Evolutionary conservation across 2,888 invertebrate species (phyloP).

Genomic region (Colostygia pectinataria): DNA sequence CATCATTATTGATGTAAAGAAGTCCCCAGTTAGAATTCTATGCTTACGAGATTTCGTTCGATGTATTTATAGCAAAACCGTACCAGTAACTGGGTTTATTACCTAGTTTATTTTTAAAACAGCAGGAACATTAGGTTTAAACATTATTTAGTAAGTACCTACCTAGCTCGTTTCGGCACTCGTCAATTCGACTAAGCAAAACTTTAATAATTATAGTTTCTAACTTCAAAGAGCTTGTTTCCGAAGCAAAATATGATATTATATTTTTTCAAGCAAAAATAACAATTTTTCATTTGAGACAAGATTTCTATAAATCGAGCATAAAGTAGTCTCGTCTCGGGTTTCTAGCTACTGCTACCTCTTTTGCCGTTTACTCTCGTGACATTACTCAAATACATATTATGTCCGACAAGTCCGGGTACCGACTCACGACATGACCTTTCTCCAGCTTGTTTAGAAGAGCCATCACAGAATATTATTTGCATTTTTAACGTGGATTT

Average conservation of each 20-base stretch:
- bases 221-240: too few species aligned
- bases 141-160: too few species aligned
- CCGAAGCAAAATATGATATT: too few species aligned
- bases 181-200: too few species aligned
- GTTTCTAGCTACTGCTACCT: too few species aligned
- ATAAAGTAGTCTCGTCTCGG: too few species aligned
- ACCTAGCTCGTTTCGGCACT: constrained; percentile 1
- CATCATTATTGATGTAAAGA: constrained; percentile 73
- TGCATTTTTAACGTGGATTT: too few species aligned
- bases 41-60: constrained; percentile 50
- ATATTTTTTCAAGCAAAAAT: too few species aligned
- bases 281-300: too few species aligned
- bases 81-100: constrained; percentile 68
- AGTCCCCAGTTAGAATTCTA: constrained; percentile 48
- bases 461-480: background rate
- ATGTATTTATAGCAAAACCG: constrained; percentile 64
- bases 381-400: background rate
- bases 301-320: too few species aligned
- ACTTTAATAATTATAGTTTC: too few species aligned
- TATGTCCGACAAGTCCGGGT: background rate
- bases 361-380: background rate
- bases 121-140: constrained; percentile 26
- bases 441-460: background rate
- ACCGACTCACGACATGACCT: background rate
- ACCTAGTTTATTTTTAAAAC: constrained; percentile 55